phyloP scores from a whole-genome alignment of 2,113 vertebrate species.

The Megaceryle maxima region DNA sequence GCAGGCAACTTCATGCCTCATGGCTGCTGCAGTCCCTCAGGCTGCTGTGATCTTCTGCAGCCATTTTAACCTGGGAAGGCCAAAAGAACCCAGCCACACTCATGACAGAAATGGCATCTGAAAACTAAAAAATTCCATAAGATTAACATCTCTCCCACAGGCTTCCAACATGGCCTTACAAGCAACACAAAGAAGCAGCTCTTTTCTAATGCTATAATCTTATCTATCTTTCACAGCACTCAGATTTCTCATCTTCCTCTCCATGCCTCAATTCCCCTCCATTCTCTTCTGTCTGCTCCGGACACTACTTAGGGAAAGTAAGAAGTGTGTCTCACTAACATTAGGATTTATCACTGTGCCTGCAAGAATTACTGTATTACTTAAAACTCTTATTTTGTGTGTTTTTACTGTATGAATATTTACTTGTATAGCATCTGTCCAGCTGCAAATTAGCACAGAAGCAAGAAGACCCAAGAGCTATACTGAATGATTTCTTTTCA shows the following conservation, averaged over 20 bases:
- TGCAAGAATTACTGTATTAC: not conserved
- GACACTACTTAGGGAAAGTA: not conserved
- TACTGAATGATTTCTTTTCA: not conserved
- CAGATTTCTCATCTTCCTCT: not conserved
- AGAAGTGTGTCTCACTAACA: not conserved
- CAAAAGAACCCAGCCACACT: not conserved
- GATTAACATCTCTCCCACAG: not conserved
- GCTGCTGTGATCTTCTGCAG: not conserved
- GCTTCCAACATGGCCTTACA: not conserved
- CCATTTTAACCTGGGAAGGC: not conserved
- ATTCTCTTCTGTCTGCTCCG: not conserved
- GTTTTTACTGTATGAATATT: not conserved
- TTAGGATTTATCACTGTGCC: not conserved
- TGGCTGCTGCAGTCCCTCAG: not conserved
- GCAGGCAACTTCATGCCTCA: not conserved
- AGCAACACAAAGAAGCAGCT: not conserved
- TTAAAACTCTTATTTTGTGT: not conserved
- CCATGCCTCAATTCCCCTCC: accelerated
- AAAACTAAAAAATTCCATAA: not conserved
- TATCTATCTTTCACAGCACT: not conserved
- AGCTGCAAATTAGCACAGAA: not conserved
- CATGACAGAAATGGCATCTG: not conserved
- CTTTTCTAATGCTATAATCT: not conserved
- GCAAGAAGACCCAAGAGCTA: not conserved
- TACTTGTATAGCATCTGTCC: not conserved